phyloP scores from a whole-genome alignment of 2,888 invertebrate species.

The Cyclophora punctaria region DNA sequence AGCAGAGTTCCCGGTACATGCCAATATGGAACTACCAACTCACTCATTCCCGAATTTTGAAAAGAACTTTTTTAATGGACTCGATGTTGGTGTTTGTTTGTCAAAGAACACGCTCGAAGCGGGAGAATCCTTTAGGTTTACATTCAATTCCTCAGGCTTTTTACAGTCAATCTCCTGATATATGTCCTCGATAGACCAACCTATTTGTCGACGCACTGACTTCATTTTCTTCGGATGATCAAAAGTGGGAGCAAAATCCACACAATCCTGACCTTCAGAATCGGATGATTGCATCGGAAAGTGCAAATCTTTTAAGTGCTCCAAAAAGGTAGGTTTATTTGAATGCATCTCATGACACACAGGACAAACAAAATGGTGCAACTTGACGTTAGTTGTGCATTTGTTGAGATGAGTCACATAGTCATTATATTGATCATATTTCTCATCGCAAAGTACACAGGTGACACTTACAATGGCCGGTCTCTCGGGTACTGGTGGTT shows the following conservation, averaged over 20 bases:
- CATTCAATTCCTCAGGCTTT: conserved; percentile 38
- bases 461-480: conserved; percentile 40
- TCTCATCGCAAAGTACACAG: conserved; percentile 62
- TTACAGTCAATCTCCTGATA: conserved; percentile 69
- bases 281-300: conserved; percentile 33
- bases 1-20: conserved; percentile 46
- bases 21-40: conserved; percentile 51
- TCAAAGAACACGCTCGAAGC: conserved; percentile 62
- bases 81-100: conserved; percentile 54
- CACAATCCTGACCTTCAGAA: conserved; percentile 50
- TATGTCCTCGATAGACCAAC: conserved; percentile 69
- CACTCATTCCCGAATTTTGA: conserved; percentile 68
- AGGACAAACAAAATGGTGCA: conserved; percentile 64
- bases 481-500: conserved; percentile 25
- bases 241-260: conserved; percentile 57
- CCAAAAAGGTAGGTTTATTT: conserved; percentile 50
- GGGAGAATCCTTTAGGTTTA: conserved; percentile 37
- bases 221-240: conserved; percentile 57
- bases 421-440: conserved; percentile 52
- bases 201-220: conserved; percentile 61
- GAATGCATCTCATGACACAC: conserved; percentile 64
- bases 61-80: conserved; percentile 64
- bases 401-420: conserved; percentile 60
- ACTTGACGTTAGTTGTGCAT: conserved; percentile 64
- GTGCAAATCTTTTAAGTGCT: conserved; percentile 53